These are phyloP conservation scores for Ctenosaura bakeri DNA, from an alignment of 2,797 vertebrate species.

Conservation along the genomic window DNA sequence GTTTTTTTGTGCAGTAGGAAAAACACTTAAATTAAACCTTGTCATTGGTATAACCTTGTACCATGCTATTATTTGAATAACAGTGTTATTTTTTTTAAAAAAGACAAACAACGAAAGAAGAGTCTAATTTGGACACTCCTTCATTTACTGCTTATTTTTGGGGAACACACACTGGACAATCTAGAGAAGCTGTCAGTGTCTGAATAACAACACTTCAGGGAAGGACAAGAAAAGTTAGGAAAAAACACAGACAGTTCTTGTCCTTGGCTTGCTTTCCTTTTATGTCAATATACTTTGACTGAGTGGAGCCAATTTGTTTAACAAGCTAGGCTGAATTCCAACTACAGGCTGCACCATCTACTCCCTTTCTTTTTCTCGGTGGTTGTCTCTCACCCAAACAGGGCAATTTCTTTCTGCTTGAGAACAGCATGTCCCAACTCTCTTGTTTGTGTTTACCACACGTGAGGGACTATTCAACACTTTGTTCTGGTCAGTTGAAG, in stretches of 20 bases:
- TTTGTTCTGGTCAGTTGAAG: not conserved
- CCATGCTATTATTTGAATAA: not conserved
- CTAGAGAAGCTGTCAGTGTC: not conserved
- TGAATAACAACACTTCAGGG: not conserved
- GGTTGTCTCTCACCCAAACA: not conserved
- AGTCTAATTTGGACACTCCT: not conserved
- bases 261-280: not conserved
- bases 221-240: constrained; percentile 5
- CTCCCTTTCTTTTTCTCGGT: not conserved
- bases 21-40: too few relatives aligned
- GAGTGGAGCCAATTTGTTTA: constrained; percentile 21
- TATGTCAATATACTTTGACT: constrained; percentile 15
- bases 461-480: not conserved
- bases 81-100: not conserved
- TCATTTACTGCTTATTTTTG: constrained; percentile 5
- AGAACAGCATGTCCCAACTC: constrained; percentile 20
- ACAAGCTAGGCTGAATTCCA: not conserved
- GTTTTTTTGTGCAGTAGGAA: too few relatives aligned
- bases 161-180: not conserved
- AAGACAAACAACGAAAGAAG: not conserved
- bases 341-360: not conserved
- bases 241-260: constrained; percentile 4
- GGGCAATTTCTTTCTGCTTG: constrained; percentile 12
- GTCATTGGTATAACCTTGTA: not conserved
- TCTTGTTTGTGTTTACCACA: constrained; percentile 28